Evolutionary conservation across 2,113 vertebrate genomes (phyloP), one percentile per base, ranked within the genome.

Genomic region (Ivindomyrus marchei): DNA sequence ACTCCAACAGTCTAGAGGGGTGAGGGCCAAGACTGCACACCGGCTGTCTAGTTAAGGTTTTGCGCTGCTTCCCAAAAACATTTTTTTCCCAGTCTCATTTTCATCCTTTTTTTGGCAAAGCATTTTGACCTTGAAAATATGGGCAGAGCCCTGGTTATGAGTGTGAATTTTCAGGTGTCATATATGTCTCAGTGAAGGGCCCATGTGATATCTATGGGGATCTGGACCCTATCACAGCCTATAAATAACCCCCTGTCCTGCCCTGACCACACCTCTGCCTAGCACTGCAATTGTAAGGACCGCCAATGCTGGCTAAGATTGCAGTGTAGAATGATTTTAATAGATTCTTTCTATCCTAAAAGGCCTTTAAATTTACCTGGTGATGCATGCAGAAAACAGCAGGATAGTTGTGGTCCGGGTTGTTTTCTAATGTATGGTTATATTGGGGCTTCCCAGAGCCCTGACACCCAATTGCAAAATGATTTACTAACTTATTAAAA

Each of bases 1-100:
- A 95, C 66, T 97, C 96, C 15, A 94, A 95, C n/a, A 97, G 96
- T 93, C 94, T 96, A 2, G 97, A 97, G 93, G 97, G 94, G 97
- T 98, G 92, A 96, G 96, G 8, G 45, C 21, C 39, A 45, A 42
- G 24, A 9, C 83, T 24, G 39, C 74, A 80, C 15, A 13, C 36
- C 5, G 17, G n/a, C n/a, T 17, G 36, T 19, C 74, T 80, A 17
- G 74, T 42, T 80, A 80, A 80, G 74, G 74, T 42, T 42, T 80
- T 42, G 36, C 27, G 6, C 74, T 39, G 74, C 36, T 42, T 80
- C 31, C 74, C 31, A 77, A 77, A 39, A 77, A 17, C 5, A 39
- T 39, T 36, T 42, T 13, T 90, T 90, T 77, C 89, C 89, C 88
- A 2, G n/a, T 90, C 87, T 58, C 89, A 91, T 90, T 92, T 92